A percentile compares a stretch with the other conserved stretches of the same genome.
Evolutionary conservation across 2,888 invertebrate species (phyloP).

Genomic region (Lordiphosa fenestrarum): DNA sequence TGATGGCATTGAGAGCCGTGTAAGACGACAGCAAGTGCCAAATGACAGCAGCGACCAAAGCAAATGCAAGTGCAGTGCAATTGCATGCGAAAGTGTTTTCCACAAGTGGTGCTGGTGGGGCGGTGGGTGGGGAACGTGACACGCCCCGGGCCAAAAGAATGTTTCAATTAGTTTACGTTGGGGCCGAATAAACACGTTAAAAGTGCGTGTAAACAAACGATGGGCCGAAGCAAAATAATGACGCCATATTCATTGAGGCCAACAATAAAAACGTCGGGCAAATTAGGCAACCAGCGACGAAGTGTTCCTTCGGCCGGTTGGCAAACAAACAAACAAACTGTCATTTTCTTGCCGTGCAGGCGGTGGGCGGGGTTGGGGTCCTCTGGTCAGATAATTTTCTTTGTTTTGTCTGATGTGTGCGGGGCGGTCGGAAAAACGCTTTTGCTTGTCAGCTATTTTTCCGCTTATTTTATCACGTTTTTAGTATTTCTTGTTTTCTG

Average conservation of each 20-base stretch:
- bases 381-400: constrained; percentile 70
- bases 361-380: constrained; percentile 9
- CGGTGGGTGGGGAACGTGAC: constrained; percentile 54
- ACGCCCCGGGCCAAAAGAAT: constrained; percentile 44
- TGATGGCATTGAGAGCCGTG: constrained; percentile 27
- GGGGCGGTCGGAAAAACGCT: neutral
- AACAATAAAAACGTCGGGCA: constrained; percentile 57
- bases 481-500: constrained; percentile 9
- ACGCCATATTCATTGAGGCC: constrained; percentile 39
- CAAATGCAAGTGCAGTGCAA: constrained; percentile 31
- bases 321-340: constrained; percentile 65
- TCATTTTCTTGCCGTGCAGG: constrained; percentile 58
- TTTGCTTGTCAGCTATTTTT: constrained; percentile 63
- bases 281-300: constrained; percentile 54
- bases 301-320: constrained; percentile 8
- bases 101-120: constrained; percentile 17
- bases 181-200: constrained; percentile 67
- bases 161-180: constrained; percentile 69
- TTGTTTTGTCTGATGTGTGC: constrained; percentile 41
- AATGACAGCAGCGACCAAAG: constrained; percentile 26
- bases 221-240: constrained; percentile 46
- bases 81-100: constrained; percentile 30
- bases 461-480: constrained; percentile 67
- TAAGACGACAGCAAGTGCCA: constrained; percentile 32
- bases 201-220: constrained; percentile 67